A percentile compares a stretch with the other conserved stretches of the same genome.
These are phyloP conservation scores for Thereva nobilitata DNA, from an alignment of 2,888 invertebrate species.

Conservation along the genomic window DNA sequence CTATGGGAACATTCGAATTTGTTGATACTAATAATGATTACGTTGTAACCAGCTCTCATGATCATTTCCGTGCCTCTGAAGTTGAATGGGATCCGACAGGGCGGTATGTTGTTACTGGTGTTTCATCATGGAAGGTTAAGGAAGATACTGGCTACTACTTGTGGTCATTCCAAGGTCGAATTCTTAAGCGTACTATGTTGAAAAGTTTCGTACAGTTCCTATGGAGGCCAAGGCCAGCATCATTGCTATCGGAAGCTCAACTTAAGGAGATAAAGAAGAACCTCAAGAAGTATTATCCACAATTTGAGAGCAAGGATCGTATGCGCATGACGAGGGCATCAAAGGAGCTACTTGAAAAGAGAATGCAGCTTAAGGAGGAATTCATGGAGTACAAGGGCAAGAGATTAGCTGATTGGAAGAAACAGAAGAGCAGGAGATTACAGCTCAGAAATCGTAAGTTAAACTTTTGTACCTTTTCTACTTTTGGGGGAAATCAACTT, in stretches of 20 bases:
- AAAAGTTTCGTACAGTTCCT: constrained; percentile 93
- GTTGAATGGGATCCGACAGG: constrained; percentile 99
- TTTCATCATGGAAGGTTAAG: constrained; percentile 94
- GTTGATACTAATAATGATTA: constrained; percentile 93
- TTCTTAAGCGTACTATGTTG: constrained; percentile 75
- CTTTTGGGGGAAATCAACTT: neutral
- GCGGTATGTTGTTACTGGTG: constrained; percentile 92
- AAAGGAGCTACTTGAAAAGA: constrained; percentile 92
- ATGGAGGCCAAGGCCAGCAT: constrained; percentile 94
- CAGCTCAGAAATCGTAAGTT: constrained; percentile 84
- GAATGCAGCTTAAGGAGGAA: constrained; percentile 83
- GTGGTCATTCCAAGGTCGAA: constrained; percentile 94
- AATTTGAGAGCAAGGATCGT: constrained; percentile 96
- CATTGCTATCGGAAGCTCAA: constrained; percentile 79
- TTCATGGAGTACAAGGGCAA: constrained; percentile 80
- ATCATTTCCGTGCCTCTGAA: constrained; percentile 91
- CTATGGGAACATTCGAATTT: constrained; percentile 90
- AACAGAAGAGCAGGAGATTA: constrained; percentile 78
- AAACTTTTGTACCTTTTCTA: neutral
- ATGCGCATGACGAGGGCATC: constrained; percentile 90
- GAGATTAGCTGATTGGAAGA: constrained; percentile 74
- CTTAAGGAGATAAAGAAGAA: constrained; percentile 96
- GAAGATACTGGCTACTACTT: constrained; percentile 93
- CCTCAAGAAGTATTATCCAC: constrained; percentile 93
- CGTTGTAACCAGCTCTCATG: constrained; percentile 90